Base-by-base conservation (phyloP, 1,140 invertebrate genomes). In the Asobara japonica region DNA sequence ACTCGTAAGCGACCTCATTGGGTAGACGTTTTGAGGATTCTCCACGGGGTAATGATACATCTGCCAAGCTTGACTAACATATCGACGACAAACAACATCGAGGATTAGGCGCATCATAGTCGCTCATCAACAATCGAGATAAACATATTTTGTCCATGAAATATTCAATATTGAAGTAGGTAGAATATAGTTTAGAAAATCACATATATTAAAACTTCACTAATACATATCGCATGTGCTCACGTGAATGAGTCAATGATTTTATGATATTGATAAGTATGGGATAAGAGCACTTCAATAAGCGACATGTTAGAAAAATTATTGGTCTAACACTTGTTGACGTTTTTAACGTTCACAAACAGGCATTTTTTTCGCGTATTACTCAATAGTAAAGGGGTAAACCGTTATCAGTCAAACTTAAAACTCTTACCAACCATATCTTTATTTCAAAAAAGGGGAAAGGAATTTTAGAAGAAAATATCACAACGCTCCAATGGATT, bases 31-130 rank as follows among this genome's bases (percentile, higher is more conserved):
- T 56, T 27, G 8, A 56, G 51, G 22, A 56, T 56, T 56, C 18
- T 56, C 51, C 51, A 56, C 45, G 45, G 51, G 51, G 20, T 6
- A 25, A 18, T 13, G 6, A 56, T 20, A 56, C 51, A 56, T 27
- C 22, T 56, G 51, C 51, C 51, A 56, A 56, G 51, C 51, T 25
- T 56, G 16, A 56, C 51, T 56, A 56, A 56, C 22, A 56, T 56
- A 56, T 56, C 22, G 13, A 56, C 51, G 51, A 56, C 51, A 56
- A 27, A 56, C 16, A 56, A 56, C 51, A 56, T 56, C 22, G 51
- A 56, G 8, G 18, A 56, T 56, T 56, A 18, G 20, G 51, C 51
- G 51, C 51, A 56, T 56, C 51, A 56, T 18, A 27, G 51, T 56
- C 51, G 8, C 22, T 56, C 51, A 6, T 56, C 51, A 56, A 56